A percentile compares a stretch with the other conserved stretches of the same genome.
phyloP scores from a whole-genome alignment of 2,113 vertebrate species.

The Anolis sagrei region DNA sequence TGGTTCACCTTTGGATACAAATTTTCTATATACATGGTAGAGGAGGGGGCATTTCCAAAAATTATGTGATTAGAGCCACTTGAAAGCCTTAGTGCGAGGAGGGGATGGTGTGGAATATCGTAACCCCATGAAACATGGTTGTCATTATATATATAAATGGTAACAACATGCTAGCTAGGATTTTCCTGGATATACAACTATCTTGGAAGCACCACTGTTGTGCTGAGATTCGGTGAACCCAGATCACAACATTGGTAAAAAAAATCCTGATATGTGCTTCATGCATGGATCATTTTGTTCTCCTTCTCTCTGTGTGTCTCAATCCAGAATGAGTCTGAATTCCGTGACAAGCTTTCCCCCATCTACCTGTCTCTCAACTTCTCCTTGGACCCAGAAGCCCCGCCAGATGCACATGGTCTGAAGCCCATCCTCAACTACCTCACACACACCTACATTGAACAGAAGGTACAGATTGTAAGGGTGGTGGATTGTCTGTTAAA shows the following conservation, averaged over 20 bases:
- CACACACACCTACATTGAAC: constrained; percentile 81
- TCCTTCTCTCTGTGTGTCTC: not conserved
- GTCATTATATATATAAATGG: not conserved
- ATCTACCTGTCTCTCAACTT: constrained; percentile 90
- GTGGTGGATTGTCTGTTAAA: not conserved
- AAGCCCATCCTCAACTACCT: constrained; percentile 87
- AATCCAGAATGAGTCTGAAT: constrained; percentile 88
- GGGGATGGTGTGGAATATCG: too few species aligned
- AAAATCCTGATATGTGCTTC: too few species aligned
- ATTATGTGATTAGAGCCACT: too few species aligned
- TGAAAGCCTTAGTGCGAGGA: too few species aligned
- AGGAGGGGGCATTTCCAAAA: too few species aligned
- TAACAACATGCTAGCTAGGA: not conserved
- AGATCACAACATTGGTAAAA: too few species aligned
- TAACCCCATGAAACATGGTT: not conserved
- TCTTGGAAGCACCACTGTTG: not conserved
- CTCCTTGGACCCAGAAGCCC: constrained; percentile 83
- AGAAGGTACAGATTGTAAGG: constrained; percentile 79
- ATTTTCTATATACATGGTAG: too few species aligned
- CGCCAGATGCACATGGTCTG: constrained; percentile 81
- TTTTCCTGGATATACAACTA: not conserved
- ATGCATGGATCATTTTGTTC: too few species aligned
- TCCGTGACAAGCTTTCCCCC: constrained; percentile 91
- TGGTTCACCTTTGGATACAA: too few species aligned
- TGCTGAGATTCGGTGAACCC: not conserved